Base-by-base conservation (phyloP, 2,113 vertebrate species). In the Rhabdornis inornatus region DNA sequence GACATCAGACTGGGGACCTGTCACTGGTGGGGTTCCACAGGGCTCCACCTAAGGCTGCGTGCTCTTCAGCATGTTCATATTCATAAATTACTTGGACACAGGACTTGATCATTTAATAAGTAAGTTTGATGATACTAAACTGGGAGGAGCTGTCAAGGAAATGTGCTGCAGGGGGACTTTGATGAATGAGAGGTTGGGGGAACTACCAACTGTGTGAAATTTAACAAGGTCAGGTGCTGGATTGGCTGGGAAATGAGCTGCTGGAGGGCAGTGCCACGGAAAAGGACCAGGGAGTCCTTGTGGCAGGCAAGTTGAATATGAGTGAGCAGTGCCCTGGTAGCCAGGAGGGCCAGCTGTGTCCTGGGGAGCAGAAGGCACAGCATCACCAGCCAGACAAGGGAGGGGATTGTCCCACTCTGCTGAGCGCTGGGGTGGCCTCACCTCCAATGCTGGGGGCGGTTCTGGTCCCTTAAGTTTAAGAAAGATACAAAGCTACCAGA, bases 1-100 rank as follows among this genome's bases (percentile, higher is more conserved):
- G 22, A 64, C 17, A 33, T 27, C 9, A 47, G 59, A 39, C 8
- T 25, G n/a, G 9, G 4, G 40, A 12, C 7, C 57, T 39, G n/a
- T 28, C 49, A 39, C n/a, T 55, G 0, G 40, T 55, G 28, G n/a
- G 9, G 28, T 19, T 56, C 49, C 23, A 7, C n/a, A 47, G 49
- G 14, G 28, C 14, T 74, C 6, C 13, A 4, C 27, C 5, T 5
- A 1, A 1, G 1, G 2, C 7, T 18, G 9, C 37, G 40, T 64
- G 49, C n/a, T 63, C n/a, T 47, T 84, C 18, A 64, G 15, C 4
- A 11, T 39, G 14, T 74, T 84, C 11, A 18, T 64, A 27, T 74
- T 84, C 11, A 18, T 64, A 27, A 33, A 55, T 28, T 3, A 19
- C 40, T 47, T 64, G 5, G 6, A 33, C 12, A 45, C 28, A 39